Evolutionary conservation across 2,888 invertebrate genomes (phyloP).

Genomic region (Drosophila fulvimacula): DNA sequence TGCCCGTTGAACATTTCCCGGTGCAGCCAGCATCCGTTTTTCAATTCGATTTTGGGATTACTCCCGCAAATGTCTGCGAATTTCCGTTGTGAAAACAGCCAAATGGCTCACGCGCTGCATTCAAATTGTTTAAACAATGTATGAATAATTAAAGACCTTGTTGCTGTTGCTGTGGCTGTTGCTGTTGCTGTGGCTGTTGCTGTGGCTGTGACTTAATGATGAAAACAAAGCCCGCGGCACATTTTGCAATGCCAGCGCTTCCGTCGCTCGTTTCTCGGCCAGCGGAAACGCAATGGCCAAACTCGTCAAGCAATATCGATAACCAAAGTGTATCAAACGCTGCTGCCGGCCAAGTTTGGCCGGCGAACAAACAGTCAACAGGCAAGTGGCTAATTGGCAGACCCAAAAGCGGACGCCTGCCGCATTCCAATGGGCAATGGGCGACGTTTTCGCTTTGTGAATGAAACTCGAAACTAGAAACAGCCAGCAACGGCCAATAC

Average conservation of each 20-base stretch:
- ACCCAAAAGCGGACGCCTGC: constrained; percentile 38
- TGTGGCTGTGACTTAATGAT: constrained; percentile 31
- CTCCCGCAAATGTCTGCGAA: constrained; percentile 39
- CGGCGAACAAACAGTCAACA: neutral
- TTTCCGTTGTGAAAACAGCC: constrained; percentile 28
- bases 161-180: neutral
- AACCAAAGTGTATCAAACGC: constrained; percentile 76
- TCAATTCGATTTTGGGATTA: constrained; percentile 31
- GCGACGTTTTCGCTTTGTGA: constrained; percentile 48
- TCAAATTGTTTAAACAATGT: constrained; percentile 35
- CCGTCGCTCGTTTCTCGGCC: constrained; percentile 58
- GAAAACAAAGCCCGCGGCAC: constrained; percentile 32
- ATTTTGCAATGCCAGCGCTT: constrained; percentile 53
- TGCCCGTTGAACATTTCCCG: constrained; percentile 41
- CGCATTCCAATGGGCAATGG: constrained; percentile 47
- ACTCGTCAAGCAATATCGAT: constrained; percentile 35
- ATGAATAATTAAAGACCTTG: constrained; percentile 16
- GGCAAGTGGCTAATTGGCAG: constrained; percentile 41
- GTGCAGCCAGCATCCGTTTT: constrained; percentile 43
- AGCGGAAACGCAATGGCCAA: constrained; percentile 59
- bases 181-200: neutral
- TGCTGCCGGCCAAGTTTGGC: constrained; percentile 53
- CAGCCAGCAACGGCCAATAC: too few species aligned
- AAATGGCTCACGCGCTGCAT: neutral
- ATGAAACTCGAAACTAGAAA: constrained; percentile 45